Conservation (phyloP, 2,888 invertebrate species). For the Scelioninae gen. 1 region DNA sequence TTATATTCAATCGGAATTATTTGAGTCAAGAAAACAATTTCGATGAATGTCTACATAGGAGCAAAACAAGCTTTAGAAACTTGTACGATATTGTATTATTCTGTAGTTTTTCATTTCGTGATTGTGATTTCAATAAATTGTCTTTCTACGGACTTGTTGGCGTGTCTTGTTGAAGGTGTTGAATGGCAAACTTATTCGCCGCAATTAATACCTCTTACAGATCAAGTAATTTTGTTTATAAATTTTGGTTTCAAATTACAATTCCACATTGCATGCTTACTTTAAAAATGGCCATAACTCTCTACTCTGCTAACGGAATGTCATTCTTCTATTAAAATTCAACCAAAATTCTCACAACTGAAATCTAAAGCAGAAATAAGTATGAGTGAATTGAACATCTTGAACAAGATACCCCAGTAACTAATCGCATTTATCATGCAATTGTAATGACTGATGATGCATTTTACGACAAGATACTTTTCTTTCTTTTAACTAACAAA, state of each 20-base stretch:
- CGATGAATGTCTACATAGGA: constrained; percentile 22
- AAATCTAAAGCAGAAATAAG: constrained; percentile 7
- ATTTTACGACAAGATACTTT: constrained; percentile 48
- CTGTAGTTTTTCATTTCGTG: constrained; percentile 32
- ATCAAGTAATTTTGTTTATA: background rate
- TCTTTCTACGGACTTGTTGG: constrained; percentile 31
- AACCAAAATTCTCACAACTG: background rate
- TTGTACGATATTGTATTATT: constrained; percentile 42
- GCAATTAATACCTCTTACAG: constrained; percentile 15
- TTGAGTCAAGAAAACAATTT: constrained; percentile 19
- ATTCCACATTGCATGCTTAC: background rate
- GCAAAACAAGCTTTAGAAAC: constrained; percentile 30
- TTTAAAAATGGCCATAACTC: too few species aligned
- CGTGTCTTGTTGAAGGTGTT: constrained; percentile 47
- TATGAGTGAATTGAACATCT: constrained; percentile 37
- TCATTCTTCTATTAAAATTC: too few species aligned
- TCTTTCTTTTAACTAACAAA: constrained; percentile 43
- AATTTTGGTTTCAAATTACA: background rate
- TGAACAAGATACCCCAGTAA: constrained; percentile 22
- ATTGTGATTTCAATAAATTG: constrained; percentile 37
- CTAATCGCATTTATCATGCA: constrained; percentile 45
- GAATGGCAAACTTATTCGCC: constrained; percentile 38
- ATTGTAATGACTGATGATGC: constrained; percentile 58
- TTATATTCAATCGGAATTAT: constrained; percentile 15
- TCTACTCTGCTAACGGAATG: background rate